Conservation (phyloP, 2,888 invertebrate genomes). For the Andrena dorsata region DNA sequence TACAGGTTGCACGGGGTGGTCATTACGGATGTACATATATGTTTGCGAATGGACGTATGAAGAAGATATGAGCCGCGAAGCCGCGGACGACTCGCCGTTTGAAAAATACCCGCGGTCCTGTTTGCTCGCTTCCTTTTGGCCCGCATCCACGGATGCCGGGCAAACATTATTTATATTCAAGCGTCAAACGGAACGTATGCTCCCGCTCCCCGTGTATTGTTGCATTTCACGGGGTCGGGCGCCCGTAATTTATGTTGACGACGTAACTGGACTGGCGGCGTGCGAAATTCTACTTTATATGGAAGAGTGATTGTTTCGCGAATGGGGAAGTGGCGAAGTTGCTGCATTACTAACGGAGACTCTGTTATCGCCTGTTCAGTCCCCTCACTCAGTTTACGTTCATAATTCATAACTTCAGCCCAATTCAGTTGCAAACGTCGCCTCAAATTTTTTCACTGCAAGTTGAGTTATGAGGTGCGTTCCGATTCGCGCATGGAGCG, state of each 20-base stretch:
- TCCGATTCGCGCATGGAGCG: too few species aligned
- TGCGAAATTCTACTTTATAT: constrained; percentile 4
- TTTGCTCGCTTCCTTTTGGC: constrained; percentile 3
- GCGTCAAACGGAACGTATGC: constrained; percentile 29
- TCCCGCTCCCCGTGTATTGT: constrained; percentile 17
- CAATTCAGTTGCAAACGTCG: too few species aligned
- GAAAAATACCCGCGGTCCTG: constrained; percentile 24
- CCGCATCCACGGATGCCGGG: neutral
- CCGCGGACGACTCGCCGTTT: constrained; percentile 17
- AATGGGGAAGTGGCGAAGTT: neutral
- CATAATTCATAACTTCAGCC: too few species aligned
- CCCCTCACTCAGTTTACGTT: too few species aligned
- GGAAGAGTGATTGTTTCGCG: neutral
- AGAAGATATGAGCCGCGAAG: constrained; percentile 32
- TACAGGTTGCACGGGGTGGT: constrained; percentile 23
- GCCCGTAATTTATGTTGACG: constrained; percentile 34
- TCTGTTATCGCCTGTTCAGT: too few species aligned
- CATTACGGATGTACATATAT: constrained; percentile 38
- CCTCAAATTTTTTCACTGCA: too few species aligned
- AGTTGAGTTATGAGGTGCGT: too few species aligned
- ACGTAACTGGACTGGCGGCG: constrained; percentile 8
- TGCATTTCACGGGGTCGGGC: constrained; percentile 8
- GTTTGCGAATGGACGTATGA: constrained; percentile 45
- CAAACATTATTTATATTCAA: constrained; percentile 38
- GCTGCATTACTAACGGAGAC: too few species aligned